phyloP scores from a whole-genome alignment of 2,113 vertebrate species.

The Turdus rufiventris region DNA sequence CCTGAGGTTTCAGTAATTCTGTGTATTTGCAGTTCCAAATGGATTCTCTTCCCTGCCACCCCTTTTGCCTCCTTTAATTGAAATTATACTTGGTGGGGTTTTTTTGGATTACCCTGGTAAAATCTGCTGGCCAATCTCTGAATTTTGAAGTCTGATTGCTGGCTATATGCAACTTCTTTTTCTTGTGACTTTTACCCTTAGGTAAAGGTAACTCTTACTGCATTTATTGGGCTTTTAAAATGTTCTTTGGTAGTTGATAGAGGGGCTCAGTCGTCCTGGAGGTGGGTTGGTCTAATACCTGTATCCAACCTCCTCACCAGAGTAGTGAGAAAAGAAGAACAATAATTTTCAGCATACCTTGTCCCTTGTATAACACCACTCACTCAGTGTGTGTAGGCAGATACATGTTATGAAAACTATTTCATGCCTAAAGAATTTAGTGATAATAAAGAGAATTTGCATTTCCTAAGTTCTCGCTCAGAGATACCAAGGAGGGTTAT shows the following conservation, averaged over 20 bases:
- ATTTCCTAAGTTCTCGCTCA: neutral
- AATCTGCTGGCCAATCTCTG: neutral
- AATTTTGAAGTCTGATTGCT: neutral
- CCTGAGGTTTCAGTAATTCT: neutral
- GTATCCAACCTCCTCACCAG: neutral
- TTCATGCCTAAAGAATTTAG: neutral
- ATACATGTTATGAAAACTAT: neutral
- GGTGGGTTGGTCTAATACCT: neutral
- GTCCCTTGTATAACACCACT: neutral
- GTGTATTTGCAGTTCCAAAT: neutral
- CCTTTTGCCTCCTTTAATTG: neutral
- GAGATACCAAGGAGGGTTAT: neutral
- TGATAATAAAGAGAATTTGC: constrained; percentile 18
- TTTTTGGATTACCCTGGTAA: neutral
- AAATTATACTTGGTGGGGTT: neutral
- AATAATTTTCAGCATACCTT: neutral
- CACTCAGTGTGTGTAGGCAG: neutral
- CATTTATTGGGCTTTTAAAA: neutral
- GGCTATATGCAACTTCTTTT: neutral
- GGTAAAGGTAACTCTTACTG: neutral
- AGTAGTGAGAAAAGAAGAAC: neutral
- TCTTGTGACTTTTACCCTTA: neutral
- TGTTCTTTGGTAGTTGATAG: neutral
- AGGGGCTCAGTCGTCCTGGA: neutral
- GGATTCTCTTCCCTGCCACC: neutral